Evolutionary conservation across 2,797 vertebrate genomes (phyloP), one percentile per base, ranked within the genome.

Genomic region (Chrosomus eos): DNA sequence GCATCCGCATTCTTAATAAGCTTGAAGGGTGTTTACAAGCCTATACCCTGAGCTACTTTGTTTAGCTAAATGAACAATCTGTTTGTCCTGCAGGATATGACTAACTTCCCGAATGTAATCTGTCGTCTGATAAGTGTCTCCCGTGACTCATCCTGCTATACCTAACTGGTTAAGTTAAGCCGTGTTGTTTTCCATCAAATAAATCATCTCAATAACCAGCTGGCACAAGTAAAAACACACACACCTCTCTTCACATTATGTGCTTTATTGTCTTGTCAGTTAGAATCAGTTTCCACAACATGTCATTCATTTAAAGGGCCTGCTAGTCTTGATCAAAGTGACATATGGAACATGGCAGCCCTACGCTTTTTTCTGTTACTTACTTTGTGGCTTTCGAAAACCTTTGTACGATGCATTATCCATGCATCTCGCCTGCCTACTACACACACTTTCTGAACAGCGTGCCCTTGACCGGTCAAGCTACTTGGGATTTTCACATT

Each of bases 261-360:
- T 28, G 73, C 55, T 77, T 87, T 79, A 87, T 86, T 83, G 62
- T 81, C 88, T 68, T 84, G 83, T 85, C 83, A 78, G 71, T 78
- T 83, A 43, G 38, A 71, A 75, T 88, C 64, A 77, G 43, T 71
- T 66, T 60, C 26, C 66, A 51, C 9, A 38, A 33, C 62, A 31
- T 76, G 36, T 18, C 9, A 5, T 13, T 45, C 16, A 13, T 78
- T 31, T 28, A 21, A 58, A 78, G 40, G 33, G 26, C 16, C 60
- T 83, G 62, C 33, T 80, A 72, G 31, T 85, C 77, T 73, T 58
- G 73, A 82, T 66, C 51, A 75, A 73, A 45, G 43, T 71, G 62
- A 74, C 62, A 67, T 33, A 82, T 71, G 11, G 38, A 81, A 68
- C 60, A 36, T 53, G 55, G 79, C 79, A 87, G 38, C 26, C 31